Conservation (phyloP, 2,888 invertebrate species). For the Sphaerophoria rueppellii region DNA sequence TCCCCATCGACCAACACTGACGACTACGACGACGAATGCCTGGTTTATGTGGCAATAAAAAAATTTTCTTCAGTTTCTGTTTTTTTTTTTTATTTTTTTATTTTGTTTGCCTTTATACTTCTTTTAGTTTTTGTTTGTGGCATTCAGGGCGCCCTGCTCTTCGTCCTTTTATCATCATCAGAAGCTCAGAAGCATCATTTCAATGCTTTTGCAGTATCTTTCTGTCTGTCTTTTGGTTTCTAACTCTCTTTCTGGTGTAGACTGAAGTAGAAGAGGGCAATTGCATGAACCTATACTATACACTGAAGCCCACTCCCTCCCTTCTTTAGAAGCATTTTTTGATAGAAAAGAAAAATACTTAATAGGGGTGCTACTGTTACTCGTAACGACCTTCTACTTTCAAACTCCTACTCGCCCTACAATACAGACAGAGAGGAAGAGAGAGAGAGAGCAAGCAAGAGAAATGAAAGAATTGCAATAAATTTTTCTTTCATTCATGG, state of each 20-base stretch:
- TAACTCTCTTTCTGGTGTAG: conserved; percentile 25
- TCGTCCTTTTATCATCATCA: conserved; percentile 33
- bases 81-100: conserved; percentile 17
- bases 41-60: conserved; percentile 67
- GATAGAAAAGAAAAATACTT: conserved; percentile 20
- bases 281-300: conserved; percentile 55
- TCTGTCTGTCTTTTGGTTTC: conserved; percentile 52
- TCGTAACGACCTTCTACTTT: too few species aligned
- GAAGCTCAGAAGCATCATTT: conserved; percentile 43
- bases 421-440: conserved; percentile 4
- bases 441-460: conserved; percentile 47
- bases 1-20: not conserved
- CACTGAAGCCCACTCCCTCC: conserved; percentile 2
- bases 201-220: conserved; percentile 67
- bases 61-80: conserved; percentile 57
- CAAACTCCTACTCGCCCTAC: not conserved
- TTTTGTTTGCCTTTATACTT: not conserved
- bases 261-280: not conserved
- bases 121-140: conserved; percentile 20
- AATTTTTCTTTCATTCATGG: conserved; percentile 70
- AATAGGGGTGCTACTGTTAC: conserved; percentile 15
- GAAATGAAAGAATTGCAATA: conserved; percentile 59
- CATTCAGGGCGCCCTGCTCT: conserved; percentile 31
- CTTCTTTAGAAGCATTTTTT: conserved; percentile 48
- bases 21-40: conserved; percentile 14